Evolutionary conservation across 2,888 invertebrate genomes (phyloP).

Genomic region (Leuctra nigra): DNA sequence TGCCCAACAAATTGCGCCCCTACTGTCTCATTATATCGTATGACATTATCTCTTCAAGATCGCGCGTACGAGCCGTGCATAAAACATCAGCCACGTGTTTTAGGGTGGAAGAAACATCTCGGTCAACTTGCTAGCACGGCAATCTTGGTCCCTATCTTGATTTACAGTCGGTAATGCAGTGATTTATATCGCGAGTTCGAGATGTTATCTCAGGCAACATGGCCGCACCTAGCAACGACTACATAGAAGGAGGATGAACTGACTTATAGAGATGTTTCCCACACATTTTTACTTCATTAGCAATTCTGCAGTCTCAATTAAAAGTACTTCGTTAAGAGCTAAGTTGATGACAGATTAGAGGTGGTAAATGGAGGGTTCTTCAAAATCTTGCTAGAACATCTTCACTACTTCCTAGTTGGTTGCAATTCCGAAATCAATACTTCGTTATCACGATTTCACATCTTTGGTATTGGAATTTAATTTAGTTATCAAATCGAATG

Average conservation of each 20-base stretch:
- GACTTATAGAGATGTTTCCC: constrained; percentile 14
- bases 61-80: too few relatives aligned
- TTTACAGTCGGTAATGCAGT: constrained; percentile 12
- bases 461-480: too few relatives aligned
- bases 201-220: constrained; percentile 4
- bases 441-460: too few relatives aligned
- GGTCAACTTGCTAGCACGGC: not conserved
- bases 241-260: too few relatives aligned
- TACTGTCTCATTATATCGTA: constrained; percentile 13
- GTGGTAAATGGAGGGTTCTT: too few relatives aligned
- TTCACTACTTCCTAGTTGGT: too few relatives aligned
- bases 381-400: too few relatives aligned
- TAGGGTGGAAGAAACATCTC: not conserved
- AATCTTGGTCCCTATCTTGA: constrained; percentile 5
- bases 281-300: constrained; percentile 14
- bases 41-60: constrained; percentile 1
- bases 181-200: constrained; percentile 12
- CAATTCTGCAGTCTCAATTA: constrained; percentile 14
- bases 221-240: constrained; percentile 12
- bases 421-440: too few relatives aligned
- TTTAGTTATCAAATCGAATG: too few relatives aligned
- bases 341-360: too few relatives aligned
- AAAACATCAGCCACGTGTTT: constrained; percentile 8
- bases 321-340: not conserved
- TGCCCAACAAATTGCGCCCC: constrained; percentile 11